Evolutionary conservation across 1,140 invertebrate genomes (phyloP).

Genomic region (Heliconius hermathena): DNA sequence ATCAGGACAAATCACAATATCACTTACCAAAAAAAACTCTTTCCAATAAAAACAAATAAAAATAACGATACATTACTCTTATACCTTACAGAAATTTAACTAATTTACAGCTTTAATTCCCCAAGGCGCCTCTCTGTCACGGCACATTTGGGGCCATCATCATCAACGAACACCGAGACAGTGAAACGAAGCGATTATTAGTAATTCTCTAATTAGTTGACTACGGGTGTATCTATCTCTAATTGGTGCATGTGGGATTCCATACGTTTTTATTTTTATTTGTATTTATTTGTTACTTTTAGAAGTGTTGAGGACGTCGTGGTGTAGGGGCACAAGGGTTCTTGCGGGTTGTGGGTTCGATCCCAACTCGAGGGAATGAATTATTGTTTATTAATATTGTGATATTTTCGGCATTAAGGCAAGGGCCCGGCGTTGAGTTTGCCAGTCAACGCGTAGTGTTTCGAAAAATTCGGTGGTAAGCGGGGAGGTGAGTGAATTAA

Average conservation of each 20-base stretch:
- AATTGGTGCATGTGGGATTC: not conserved
- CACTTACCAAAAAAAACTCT: not conserved
- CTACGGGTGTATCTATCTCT: not conserved
- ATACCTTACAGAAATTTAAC: not conserved
- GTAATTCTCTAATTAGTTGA: conserved; percentile 5
- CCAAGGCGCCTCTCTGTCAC: not conserved
- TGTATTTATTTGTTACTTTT: not conserved
- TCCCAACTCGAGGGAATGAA: no score
- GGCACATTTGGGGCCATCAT: not conserved
- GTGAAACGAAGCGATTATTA: conserved; percentile 2
- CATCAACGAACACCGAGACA: conserved; percentile 8
- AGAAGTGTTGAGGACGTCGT: not conserved
- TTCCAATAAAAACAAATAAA: not conserved
- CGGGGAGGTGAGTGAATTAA: not conserved
- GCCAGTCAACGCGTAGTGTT: no score
- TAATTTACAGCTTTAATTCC: not conserved
- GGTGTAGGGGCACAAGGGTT: no score
- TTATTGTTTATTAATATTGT: not conserved
- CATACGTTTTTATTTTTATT: not conserved
- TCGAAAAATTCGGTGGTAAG: no score
- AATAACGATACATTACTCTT: not conserved
- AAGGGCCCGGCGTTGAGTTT: no score
- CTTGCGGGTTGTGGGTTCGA: no score
- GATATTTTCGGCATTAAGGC: not conserved
- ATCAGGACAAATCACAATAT: not conserved